Percentiles rank a stretch among this genome's conserved stretches.
Conservation (phyloP, 2,888 invertebrate species). For the Sarcophaga carnaria region DNA sequence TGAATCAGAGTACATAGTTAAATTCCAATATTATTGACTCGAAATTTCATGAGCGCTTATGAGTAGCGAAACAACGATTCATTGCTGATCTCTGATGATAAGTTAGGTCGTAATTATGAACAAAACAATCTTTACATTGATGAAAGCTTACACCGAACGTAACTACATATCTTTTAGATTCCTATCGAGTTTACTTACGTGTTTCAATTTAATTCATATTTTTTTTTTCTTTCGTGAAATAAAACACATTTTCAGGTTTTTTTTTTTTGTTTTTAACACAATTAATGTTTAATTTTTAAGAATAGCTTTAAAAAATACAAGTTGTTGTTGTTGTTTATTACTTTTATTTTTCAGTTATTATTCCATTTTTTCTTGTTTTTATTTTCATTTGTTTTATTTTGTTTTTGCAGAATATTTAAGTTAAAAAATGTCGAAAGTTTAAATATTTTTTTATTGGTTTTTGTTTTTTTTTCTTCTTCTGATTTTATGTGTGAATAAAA, state of each 20-base stretch:
- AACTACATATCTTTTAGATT: too few relatives aligned
- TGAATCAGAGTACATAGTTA: too few relatives aligned
- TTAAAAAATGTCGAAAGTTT: slow-evolving; percentile 69
- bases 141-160: too few relatives aligned
- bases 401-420: slow-evolving; percentile 67
- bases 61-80: too few relatives aligned
- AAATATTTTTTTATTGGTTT: slow-evolving; percentile 50
- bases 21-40: too few relatives aligned
- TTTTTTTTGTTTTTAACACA: slow-evolving; percentile 70
- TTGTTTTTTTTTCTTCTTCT: slow-evolving; percentile 10
- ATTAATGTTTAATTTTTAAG: slow-evolving; percentile 72
- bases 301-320: slow-evolving; percentile 72
- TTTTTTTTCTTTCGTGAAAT: slow-evolving; percentile 21
- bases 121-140: too few relatives aligned
- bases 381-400: slow-evolving; percentile 1
- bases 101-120: too few relatives aligned
- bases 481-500: slow-evolving; percentile 58
- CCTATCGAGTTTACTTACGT: background rate
- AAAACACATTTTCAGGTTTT: slow-evolving; percentile 47
- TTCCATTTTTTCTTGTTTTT: background rate
- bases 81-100: too few relatives aligned
- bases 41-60: too few relatives aligned
- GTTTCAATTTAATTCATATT: background rate
- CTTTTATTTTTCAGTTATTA: background rate
- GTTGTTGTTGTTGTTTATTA: slow-evolving; percentile 38